These are phyloP conservation scores for Cremastobaeus sp. DNA, from an alignment of 2,888 invertebrate species.

Conservation along the genomic window DNA sequence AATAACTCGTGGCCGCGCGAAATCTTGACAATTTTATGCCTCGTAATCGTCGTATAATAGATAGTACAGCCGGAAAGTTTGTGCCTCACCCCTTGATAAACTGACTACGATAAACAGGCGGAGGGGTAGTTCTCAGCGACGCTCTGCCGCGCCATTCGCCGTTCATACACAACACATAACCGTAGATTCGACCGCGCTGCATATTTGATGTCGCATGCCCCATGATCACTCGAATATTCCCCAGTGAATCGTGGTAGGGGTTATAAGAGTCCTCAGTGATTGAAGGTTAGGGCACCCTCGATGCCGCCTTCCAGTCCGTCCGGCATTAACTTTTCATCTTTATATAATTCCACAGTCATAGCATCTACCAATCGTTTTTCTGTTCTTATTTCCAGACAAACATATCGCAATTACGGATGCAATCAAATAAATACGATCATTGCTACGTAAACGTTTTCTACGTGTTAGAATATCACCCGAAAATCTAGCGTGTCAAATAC, in stretches of 20 bases:
- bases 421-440: too few species aligned
- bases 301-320: constrained; percentile 64
- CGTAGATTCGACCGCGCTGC: constrained; percentile 76
- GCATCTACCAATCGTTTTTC: constrained; percentile 51
- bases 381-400: constrained; percentile 13
- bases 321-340: constrained; percentile 77
- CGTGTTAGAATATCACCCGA: too few species aligned
- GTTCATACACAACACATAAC: constrained; percentile 71
- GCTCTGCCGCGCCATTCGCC: constrained; percentile 59
- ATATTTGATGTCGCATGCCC: constrained; percentile 77
- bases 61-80: constrained; percentile 59
- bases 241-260: constrained; percentile 75
- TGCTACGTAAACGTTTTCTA: too few species aligned
- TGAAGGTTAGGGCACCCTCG: constrained; percentile 75
- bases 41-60: constrained; percentile 55
- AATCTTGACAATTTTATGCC: constrained; percentile 45
- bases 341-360: constrained; percentile 73
- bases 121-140: constrained; percentile 57
- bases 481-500: too few species aligned
- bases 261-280: constrained; percentile 78
- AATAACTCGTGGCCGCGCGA: constrained; percentile 33
- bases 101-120: constrained; percentile 70
- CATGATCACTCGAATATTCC: constrained; percentile 77
- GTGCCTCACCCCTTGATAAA: constrained; percentile 72
- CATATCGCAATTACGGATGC: too few species aligned